These are phyloP conservation scores for Paguma larvata DNA, from an alignment of 2,797 vertebrate genomes.

Conservation along the genomic window DNA sequence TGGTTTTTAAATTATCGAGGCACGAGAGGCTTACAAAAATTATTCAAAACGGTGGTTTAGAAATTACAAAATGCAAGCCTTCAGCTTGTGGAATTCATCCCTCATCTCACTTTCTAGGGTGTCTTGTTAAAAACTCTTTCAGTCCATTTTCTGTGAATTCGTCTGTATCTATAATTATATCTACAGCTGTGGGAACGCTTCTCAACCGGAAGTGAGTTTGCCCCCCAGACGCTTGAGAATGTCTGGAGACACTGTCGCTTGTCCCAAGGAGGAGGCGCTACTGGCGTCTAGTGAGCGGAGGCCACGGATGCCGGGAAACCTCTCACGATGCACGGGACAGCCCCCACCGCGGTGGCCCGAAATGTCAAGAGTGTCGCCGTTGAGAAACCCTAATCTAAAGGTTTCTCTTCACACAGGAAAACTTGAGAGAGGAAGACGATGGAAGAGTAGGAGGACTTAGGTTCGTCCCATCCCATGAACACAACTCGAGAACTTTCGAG, in stretches of 20 bases:
- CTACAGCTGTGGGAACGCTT: background rate
- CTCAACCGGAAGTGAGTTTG: background rate
- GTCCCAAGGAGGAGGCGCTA: background rate
- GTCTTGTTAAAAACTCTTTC: conserved; percentile 21
- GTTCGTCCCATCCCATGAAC: background rate
- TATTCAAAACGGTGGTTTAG: conserved; percentile 54
- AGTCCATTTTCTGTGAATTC: background rate
- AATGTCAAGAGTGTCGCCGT: background rate
- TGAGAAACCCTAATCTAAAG: conserved; percentile 21
- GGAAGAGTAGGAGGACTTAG: background rate
- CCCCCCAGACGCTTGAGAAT: background rate
- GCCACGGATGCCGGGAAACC: background rate
- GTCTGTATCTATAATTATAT: conserved; percentile 3
- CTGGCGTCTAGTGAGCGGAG: background rate
- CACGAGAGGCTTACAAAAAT: conserved; percentile 23
- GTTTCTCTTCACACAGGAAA: conserved; percentile 21
- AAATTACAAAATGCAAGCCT: conserved; percentile 59
- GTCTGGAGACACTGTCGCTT: background rate
- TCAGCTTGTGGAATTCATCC: conserved; percentile 15
- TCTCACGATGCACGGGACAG: no score
- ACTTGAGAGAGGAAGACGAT: background rate
- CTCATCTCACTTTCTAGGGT: conserved; percentile 16
- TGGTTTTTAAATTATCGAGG: conserved; percentile 49
- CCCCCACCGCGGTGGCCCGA: background rate
- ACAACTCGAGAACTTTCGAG: background rate